Evolutionary conservation across 1,140 invertebrate species (phyloP).

Genomic region (Brachionus plicatilis): DNA sequence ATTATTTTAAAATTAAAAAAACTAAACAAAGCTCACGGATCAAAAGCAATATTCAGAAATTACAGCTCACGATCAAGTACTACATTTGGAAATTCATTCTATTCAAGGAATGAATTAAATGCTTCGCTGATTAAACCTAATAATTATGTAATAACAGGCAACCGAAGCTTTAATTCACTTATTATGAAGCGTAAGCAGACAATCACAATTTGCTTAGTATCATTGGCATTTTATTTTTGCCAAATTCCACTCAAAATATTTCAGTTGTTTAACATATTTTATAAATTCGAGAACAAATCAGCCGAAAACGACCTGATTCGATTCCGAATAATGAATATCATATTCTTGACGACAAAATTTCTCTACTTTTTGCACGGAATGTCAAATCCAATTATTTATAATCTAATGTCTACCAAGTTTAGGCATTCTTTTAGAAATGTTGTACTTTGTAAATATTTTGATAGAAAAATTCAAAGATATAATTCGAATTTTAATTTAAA

Average conservation of each 20-base stretch:
- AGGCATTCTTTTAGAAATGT: slow-evolving; percentile 41
- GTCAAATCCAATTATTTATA: slow-evolving; percentile 22
- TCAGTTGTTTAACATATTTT: slow-evolving; percentile 11
- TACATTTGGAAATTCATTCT: neutral
- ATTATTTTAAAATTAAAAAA: slow-evolving; percentile 3
- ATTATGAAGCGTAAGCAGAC: neutral
- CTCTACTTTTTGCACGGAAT: slow-evolving; percentile 41
- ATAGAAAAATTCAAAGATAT: neutral
- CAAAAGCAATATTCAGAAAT: neutral
- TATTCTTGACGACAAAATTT: slow-evolving; percentile 38
- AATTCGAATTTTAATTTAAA: neutral
- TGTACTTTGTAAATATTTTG: neutral
- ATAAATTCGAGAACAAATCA: neutral
- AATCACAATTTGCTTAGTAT: slow-evolving; percentile 5
- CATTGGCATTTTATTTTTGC: slow-evolving; percentile 12
- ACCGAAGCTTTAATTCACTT: neutral
- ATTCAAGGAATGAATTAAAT: neutral
- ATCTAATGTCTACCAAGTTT: slow-evolving; percentile 46
- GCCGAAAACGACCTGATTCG: neutral
- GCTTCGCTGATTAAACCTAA: neutral
- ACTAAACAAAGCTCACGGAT: neutral
- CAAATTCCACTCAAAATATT: slow-evolving; percentile 17
- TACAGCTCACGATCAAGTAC: neutral
- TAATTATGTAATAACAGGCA: neutral
- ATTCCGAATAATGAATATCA: neutral